These are phyloP conservation scores for Dicrurus megarhynchus DNA, from an alignment of 2,113 vertebrate genomes.

Conservation along the genomic window DNA sequence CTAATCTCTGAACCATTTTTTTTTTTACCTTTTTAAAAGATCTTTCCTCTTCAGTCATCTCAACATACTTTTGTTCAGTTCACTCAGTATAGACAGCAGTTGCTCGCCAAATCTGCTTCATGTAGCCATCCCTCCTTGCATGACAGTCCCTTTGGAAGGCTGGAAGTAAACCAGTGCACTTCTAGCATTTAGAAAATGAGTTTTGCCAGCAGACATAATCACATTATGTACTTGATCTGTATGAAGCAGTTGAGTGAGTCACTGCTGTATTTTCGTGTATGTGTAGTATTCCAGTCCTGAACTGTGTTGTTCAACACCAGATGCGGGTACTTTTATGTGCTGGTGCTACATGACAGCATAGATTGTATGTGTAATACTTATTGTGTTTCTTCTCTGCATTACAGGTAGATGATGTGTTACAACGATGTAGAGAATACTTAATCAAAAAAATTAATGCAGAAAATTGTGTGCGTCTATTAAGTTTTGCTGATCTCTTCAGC, in stretches of 20 bases:
- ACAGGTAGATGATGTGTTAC: slow-evolving; percentile 95
- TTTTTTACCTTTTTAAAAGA: neutral
- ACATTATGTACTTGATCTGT: neutral
- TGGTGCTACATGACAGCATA: neutral
- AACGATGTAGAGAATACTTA: slow-evolving; percentile 91
- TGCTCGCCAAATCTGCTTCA: neutral
- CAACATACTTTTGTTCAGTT: neutral
- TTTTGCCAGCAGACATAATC: neutral
- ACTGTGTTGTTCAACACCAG: neutral
- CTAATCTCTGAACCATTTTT: neutral
- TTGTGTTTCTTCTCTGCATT: neutral
- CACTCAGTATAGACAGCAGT: neutral
- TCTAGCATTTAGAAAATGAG: neutral
- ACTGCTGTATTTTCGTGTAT: neutral
- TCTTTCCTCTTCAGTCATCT: neutral
- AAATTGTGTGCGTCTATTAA: slow-evolving; percentile 94
- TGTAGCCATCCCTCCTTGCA: neutral
- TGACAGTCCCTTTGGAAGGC: neutral
- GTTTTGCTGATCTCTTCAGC: slow-evolving; percentile 96
- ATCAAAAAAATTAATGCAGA: slow-evolving; percentile 98
- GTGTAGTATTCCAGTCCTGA: neutral
- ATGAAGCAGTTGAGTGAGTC: neutral
- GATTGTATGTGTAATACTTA: neutral
- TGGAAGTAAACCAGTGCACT: neutral
- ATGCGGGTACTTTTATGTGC: neutral